phyloP scores from a whole-genome alignment of 2,888 invertebrate species.

The Zaprionus bogoriensis region DNA sequence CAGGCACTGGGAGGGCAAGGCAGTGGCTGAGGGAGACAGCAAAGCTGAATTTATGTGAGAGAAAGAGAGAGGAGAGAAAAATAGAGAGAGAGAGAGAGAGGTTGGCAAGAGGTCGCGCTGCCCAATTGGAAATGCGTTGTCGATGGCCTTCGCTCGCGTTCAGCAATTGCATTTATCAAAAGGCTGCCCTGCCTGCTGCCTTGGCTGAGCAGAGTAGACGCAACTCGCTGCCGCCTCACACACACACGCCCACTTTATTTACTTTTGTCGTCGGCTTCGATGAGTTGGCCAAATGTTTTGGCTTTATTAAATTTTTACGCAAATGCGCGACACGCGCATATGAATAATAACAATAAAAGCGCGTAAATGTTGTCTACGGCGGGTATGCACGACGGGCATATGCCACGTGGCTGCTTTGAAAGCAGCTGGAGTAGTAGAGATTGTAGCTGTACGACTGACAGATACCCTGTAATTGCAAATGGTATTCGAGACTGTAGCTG shows the following conservation, averaged over 20 bases:
- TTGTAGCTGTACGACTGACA: no score
- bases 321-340: conserved; percentile 67
- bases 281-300: conserved; percentile 53
- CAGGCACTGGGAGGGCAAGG: no score
- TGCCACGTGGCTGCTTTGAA: no score
- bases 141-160: conserved; percentile 53
- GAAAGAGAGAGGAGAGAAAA: no score
- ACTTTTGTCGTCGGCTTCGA: conserved; percentile 18
- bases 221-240: background rate
- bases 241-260: conserved; percentile 27
- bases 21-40: background rate
- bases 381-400: background rate
- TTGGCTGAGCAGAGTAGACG: conserved; percentile 3
- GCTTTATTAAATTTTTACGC: conserved; percentile 76
- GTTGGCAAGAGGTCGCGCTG: conserved; percentile 27
- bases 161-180: conserved; percentile 68
- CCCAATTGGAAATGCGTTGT: conserved; percentile 68
- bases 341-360: conserved; percentile 60
- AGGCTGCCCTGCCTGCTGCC: conserved; percentile 47
- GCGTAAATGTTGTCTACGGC: background rate
- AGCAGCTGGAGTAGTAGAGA: no score
- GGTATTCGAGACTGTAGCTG: no score
- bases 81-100: background rate
- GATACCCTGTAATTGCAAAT: background rate
- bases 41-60: background rate